Percentiles rank a stretch among this genome's conserved stretches.
These are phyloP conservation scores for Genyomyrus donnyi DNA, from an alignment of 2,113 vertebrate species.

Conservation along the genomic window DNA sequence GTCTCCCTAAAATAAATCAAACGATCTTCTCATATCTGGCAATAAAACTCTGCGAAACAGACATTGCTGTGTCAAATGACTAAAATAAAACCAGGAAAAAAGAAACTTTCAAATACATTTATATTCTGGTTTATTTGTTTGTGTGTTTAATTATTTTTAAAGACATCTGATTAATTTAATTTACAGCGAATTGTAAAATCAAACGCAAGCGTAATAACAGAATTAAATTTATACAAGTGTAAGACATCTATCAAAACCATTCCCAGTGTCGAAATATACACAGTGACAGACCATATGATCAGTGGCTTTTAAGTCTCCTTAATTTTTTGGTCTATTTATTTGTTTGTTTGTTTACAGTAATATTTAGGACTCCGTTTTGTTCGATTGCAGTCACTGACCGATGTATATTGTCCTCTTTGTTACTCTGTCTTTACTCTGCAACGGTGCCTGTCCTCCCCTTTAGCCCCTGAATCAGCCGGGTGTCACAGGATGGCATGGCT, in stretches of 20 bases:
- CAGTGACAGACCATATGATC: not conserved
- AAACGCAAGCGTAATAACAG: not conserved
- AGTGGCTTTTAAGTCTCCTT: not conserved
- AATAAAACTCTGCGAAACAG: not conserved
- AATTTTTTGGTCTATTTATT: not conserved
- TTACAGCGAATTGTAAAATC: not conserved
- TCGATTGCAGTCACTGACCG: slow-evolving; percentile 68
- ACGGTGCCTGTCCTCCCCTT: slow-evolving; percentile 93
- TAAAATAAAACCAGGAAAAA: not conserved
- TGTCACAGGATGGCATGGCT: not conserved
- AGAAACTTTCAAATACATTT: not conserved
- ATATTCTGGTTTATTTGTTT: not conserved
- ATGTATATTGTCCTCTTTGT: slow-evolving; percentile 93
- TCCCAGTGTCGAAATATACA: not conserved
- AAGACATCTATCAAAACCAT: not conserved
- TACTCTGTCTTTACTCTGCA: slow-evolving; percentile 98
- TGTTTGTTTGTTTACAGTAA: not conserved
- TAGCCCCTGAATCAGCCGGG: slow-evolving; percentile 47
- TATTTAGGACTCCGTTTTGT: not conserved
- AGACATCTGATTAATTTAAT: not conserved
- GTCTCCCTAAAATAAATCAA: slow-evolving; percentile 56
- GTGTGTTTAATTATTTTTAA: not conserved
- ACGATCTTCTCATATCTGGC: not conserved
- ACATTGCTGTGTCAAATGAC: not conserved
- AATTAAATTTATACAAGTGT: not conserved